phyloP scores from a whole-genome alignment of 2,797 vertebrate genomes.

The Cirrhinus molitorella region DNA sequence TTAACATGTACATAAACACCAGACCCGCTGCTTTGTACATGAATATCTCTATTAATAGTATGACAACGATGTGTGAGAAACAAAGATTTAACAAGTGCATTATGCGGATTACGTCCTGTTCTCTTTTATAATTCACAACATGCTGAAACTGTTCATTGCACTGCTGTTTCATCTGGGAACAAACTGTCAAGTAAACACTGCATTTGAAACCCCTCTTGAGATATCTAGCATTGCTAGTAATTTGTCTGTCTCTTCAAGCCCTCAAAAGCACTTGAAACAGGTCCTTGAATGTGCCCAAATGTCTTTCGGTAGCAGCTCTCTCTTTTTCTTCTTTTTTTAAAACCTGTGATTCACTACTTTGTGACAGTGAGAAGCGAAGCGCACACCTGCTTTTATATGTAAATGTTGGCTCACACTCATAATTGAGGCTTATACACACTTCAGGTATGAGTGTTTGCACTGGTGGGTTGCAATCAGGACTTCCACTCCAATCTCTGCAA shows the following conservation, averaged over 20 bases:
- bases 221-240: constrained; percentile 22
- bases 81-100: not conserved
- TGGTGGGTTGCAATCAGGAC: constrained; percentile 50
- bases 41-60: constrained; percentile 19
- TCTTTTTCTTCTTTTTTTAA: constrained; percentile 2
- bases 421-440: constrained; percentile 55
- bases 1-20: constrained; percentile 67
- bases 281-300: constrained; percentile 52
- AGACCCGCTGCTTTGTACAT: not conserved
- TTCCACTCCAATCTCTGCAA: constrained; percentile 41
- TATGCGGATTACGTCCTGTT: not conserved
- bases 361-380: constrained; percentile 56
- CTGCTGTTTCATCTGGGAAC: constrained; percentile 23
- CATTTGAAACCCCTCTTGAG: constrained; percentile 36
- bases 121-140: constrained; percentile 24
- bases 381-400: constrained; percentile 63
- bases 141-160: constrained; percentile 6
- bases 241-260: constrained; percentile 30
- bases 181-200: not conserved
- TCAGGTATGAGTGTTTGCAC: constrained; percentile 37
- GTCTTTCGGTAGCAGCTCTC: constrained; percentile 48
- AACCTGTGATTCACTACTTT: constrained; percentile 59
- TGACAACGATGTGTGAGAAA: not conserved
- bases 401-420: constrained; percentile 56
- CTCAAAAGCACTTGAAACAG: constrained; percentile 45